Evolutionary conservation across 2,888 invertebrate genomes (phyloP).

Genomic region (Apamea epomidion): DNA sequence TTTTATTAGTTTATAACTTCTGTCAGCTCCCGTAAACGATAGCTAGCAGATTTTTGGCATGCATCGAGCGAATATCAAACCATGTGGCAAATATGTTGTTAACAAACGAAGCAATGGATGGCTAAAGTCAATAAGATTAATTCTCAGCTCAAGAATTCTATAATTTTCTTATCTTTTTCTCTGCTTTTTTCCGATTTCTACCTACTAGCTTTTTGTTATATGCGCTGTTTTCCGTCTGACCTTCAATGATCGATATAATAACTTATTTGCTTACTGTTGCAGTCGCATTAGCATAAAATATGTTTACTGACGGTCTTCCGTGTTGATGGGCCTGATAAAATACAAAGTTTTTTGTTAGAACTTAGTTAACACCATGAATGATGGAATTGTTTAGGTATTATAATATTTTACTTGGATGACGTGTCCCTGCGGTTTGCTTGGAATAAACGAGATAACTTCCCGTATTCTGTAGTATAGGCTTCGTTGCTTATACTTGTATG

Average conservation of each 20-base stretch:
- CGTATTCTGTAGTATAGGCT: neutral
- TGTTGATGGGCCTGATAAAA: constrained; percentile 12
- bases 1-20: constrained; percentile 37
- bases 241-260: constrained; percentile 50
- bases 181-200: neutral
- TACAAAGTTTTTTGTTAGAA: constrained; percentile 33
- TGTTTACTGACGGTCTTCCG: constrained; percentile 30
- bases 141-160: neutral
- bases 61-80: constrained; percentile 6
- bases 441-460: constrained; percentile 27
- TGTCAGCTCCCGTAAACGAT: constrained; percentile 29
- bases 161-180: neutral
- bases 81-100: too few relatives aligned
- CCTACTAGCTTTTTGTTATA: constrained; percentile 7
- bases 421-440: constrained; percentile 28
- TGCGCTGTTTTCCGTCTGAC: constrained; percentile 16
- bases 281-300: constrained; percentile 47
- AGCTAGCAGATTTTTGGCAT: constrained; percentile 5
- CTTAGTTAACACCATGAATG: constrained; percentile 17
- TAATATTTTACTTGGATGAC: constrained; percentile 9
- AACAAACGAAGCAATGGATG: neutral
- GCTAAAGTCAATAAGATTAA: neutral
- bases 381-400: constrained; percentile 25
- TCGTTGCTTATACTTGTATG: neutral
- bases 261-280: constrained; percentile 31